A percentile compares a stretch with the other conserved stretches of the same genome.
Conservation (phyloP, 2,888 invertebrate genomes). For the Pristionchus arcanus region DNA sequence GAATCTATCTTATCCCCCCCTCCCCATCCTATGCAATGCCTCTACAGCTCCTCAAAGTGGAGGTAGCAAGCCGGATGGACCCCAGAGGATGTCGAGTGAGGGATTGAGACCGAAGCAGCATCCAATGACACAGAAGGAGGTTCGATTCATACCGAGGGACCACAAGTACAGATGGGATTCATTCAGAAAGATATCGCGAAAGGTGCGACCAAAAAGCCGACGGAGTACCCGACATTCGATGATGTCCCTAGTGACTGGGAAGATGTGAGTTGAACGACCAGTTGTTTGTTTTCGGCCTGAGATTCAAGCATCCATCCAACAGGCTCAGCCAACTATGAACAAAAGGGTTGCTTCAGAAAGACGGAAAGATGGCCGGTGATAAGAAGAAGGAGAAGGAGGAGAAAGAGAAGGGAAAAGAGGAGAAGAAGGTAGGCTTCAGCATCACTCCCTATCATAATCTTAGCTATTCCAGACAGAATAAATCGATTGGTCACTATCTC, state of each 20-base stretch:
- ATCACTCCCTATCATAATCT: not conserved
- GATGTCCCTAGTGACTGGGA: not conserved
- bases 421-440: not conserved
- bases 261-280: not conserved
- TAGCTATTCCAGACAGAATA: not conserved
- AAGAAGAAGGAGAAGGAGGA: slow-evolving; percentile 4
- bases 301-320: no score
- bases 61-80: not conserved
- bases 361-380: not conserved
- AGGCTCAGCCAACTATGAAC: no score
- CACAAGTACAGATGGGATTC: not conserved
- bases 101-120: not conserved
- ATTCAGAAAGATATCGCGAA: not conserved
- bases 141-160: not conserved
- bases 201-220: not conserved
- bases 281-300: no score
- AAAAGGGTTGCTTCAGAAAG: not conserved
- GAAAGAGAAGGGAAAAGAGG: no score
- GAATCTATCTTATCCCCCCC: not conserved
- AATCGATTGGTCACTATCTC: not conserved
- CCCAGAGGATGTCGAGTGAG: not conserved
- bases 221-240: slow-evolving; percentile 11
- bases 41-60: not conserved
- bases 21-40: not conserved
- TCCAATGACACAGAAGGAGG: not conserved